Evolutionary conservation across 2,888 invertebrate genomes (phyloP), one percentile per base, ranked within the genome.

Genomic region (Mythimna vitellina): DNA sequence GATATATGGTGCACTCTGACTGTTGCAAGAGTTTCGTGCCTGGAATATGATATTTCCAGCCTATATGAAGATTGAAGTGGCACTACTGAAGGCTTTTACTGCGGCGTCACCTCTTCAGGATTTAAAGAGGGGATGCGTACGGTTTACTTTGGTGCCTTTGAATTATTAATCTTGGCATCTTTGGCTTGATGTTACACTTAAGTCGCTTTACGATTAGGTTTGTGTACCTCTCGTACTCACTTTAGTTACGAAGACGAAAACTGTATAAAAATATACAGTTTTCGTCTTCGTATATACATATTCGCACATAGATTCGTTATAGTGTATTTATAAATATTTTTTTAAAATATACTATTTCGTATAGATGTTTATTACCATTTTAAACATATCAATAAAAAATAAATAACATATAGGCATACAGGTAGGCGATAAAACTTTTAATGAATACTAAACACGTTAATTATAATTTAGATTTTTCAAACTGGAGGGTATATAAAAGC

Each of bases 1-100:
- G 73, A 82, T 80, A 71, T 82, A 78, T 76, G 77, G 71, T 86
- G 85, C 82, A 82, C 81, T 83, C 78, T 72, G 78, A 70, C 72
- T 65, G 65, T 32, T 82, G 75, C 80, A 76, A 60, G 77, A 64
- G 75, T 51, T 58, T 65, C 63, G 53, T 82, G 83, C 51, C 69
- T 65, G 32, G 73, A 46, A 66, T 79, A 69, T 78, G 32, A 67
- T 60, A 60, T 70, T 70, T 63, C 20, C 53, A 68, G 63, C 65
- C 42, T 65, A 62, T 58, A 64, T 66, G 69, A 56, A 73, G 56
- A 67, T 62, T 66, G 53, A 73, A 73, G 80, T 61, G 62, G 32
- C 29, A 65, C 66, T 76, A 68, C 71, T 71, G 65, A n/a, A 58
- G 63, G 64, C 73, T 80, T 72, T 78, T 70, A 78, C 51, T 53